Base-by-base conservation (phyloP, 2,113 vertebrate genomes). In the Ctenomys sociabilis region DNA sequence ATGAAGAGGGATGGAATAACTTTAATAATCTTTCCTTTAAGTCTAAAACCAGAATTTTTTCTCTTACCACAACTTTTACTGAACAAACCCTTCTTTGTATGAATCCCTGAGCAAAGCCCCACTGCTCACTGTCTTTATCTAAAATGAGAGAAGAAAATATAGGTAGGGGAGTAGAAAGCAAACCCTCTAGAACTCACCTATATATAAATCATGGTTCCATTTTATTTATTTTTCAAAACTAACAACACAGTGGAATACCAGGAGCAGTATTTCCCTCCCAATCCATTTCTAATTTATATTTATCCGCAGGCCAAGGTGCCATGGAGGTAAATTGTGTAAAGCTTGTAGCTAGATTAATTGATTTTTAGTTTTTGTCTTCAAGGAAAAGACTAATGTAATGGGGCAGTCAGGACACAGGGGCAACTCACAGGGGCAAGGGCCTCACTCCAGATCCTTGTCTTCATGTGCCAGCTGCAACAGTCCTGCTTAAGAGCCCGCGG, bases 211-310 rank as follows among this genome's bases (percentile, higher is more conserved):
- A 92, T 54, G 77, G 61, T 83, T 93, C 5, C 0, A 85, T 72
- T 52, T 95, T 86, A 92, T 40, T 93, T 95, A 59, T 92, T 85
- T 89, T 95, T 91, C 54, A 94, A 90, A 96, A 95, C 77, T 86
- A 81, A 96, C 59, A 35, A 43, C 54, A 85, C 66, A 88, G 1
- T 84, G 49, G 63, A 87, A 91, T 81, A 92, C 13, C 7, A 9
- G 68, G 24, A 57, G 70, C 70, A 24, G 70, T 96, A 77, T 70
- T 61, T n/a, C 64, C 28, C 7, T 30, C 54, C 87, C 21, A 35
- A 9, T 81, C 94, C 9, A 6, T 28, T 94, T 84, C 70, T 81
- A 94, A 95, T 96, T 93, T 90, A 57, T 90, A 70, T 92, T 77
- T 94, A 45, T 95, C 63, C 70, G 12, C 93, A 85, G 92, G 88